Evolutionary conservation across 2,888 invertebrate genomes (phyloP).

Genomic region (Lasioglossum vierecki): DNA sequence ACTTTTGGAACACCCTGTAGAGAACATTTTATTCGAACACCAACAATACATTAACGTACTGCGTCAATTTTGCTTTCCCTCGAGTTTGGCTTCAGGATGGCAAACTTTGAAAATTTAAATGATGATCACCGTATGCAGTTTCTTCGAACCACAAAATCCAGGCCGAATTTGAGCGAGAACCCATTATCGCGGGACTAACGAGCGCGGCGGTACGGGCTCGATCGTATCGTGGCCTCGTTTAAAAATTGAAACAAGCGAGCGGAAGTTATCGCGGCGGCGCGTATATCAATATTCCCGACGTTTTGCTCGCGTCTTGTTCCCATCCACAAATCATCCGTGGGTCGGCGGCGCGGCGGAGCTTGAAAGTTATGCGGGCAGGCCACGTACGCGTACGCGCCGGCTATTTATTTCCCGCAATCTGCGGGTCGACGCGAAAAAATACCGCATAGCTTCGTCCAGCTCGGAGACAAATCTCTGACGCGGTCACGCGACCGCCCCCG

Average conservation of each 20-base stretch:
- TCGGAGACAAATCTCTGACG: constrained; percentile 65
- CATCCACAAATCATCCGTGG: constrained; percentile 66
- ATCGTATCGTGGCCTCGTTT: constrained; percentile 9
- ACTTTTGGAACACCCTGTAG: no score
- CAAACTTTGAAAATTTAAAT: neutral
- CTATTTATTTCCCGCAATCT: constrained; percentile 71
- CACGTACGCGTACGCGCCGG: constrained; percentile 55
- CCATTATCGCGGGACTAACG: neutral
- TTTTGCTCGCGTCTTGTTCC: constrained; percentile 62
- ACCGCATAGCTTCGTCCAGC: constrained; percentile 41
- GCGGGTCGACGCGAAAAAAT: constrained; percentile 52
- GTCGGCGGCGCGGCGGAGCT: constrained; percentile 35
- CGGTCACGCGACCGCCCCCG: constrained; percentile 66
- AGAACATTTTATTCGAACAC: no score
- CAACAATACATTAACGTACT: no score
- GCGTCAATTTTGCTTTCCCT: no score
- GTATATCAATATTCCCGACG: constrained; percentile 60
- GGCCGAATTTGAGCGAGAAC: neutral
- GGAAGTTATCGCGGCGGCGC: constrained; percentile 40
- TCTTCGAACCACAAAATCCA: neutral
- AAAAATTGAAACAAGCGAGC: constrained; percentile 23
- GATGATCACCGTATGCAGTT: neutral
- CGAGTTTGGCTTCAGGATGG: neutral
- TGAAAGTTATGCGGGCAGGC: constrained; percentile 59
- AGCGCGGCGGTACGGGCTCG: neutral